phyloP scores from a whole-genome alignment of 2,113 vertebrate genomes.

The Ochotona princeps region DNA sequence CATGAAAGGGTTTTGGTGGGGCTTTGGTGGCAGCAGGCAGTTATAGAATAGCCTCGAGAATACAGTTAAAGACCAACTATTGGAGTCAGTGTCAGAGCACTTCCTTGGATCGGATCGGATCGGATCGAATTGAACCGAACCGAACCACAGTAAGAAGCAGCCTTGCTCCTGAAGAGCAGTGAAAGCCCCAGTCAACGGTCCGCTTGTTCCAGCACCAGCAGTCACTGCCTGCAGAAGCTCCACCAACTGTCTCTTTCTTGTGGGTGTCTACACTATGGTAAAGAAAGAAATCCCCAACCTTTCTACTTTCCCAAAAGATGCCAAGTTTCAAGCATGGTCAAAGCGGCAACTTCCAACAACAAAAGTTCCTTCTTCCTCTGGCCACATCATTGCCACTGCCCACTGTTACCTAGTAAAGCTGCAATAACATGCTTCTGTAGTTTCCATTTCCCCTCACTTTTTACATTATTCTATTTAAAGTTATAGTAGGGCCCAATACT shows the following conservation, averaged over 20 bases:
- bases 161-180: not conserved
- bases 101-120: no score
- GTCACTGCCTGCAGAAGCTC: not conserved
- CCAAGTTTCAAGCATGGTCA: not conserved
- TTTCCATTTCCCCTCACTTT: not conserved
- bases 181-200: not conserved
- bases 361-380: not conserved
- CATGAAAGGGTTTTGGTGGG: not conserved
- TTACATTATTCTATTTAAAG: not conserved
- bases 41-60: not conserved
- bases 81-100: no score
- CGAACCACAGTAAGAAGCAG: slow-evolving; percentile 58
- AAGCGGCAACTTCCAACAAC: not conserved
- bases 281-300: not conserved
- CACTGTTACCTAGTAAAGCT: not conserved
- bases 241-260: not conserved
- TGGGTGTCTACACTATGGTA: not conserved
- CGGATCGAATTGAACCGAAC: not conserved
- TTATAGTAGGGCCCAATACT: no score
- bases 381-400: not conserved
- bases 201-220: not conserved
- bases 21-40: slow-evolving; percentile 1
- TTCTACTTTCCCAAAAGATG: not conserved
- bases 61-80: not conserved
- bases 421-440: not conserved